Evolutionary conservation across 2,888 invertebrate species (phyloP).

Genomic region (Epicampocera succincta): DNA sequence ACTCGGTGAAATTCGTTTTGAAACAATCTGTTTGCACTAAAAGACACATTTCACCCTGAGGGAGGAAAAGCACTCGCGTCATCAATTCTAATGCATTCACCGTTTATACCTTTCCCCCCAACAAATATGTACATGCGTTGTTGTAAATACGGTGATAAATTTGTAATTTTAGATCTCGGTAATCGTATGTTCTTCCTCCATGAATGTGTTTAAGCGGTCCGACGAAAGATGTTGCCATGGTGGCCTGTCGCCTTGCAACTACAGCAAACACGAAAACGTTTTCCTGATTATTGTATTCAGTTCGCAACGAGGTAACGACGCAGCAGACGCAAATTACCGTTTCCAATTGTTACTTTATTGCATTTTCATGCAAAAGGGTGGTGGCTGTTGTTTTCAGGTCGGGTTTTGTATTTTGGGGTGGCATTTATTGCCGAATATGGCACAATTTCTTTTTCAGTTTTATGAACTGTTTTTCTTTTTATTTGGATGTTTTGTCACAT

Average conservation of each 20-base stretch:
- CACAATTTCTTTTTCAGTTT: not conserved
- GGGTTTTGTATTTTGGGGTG: conserved; percentile 14
- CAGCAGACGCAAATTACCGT: not conserved
- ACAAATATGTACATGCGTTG: conserved; percentile 28
- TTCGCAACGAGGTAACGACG: conserved; percentile 14
- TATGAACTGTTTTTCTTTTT: not conserved
- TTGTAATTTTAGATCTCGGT: conserved; percentile 51
- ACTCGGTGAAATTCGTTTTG: not conserved
- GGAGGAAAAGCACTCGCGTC: conserved; percentile 8
- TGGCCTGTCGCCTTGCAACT: conserved; percentile 1
- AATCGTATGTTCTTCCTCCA: conserved; percentile 26
- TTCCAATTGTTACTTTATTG: conserved; percentile 14
- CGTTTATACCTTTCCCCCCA: conserved; percentile 20
- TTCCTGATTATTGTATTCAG: conserved; percentile 19
- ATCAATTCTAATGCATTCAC: not conserved
- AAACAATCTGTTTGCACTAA: conserved; percentile 23
- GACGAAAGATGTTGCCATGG: conserved; percentile 40
- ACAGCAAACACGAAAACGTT: conserved; percentile 21
- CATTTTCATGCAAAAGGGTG: conserved; percentile 21
- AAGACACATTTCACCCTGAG: conserved; percentile 32
- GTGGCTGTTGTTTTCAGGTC: not conserved
- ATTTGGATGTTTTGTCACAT: conserved; percentile 46
- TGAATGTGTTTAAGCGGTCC: conserved; percentile 5
- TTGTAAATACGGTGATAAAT: conserved; percentile 62
- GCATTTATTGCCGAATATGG: not conserved